These are phyloP conservation scores for Pogona vitticeps DNA, from an alignment of 2,113 vertebrate genomes.

Conservation along the genomic window DNA sequence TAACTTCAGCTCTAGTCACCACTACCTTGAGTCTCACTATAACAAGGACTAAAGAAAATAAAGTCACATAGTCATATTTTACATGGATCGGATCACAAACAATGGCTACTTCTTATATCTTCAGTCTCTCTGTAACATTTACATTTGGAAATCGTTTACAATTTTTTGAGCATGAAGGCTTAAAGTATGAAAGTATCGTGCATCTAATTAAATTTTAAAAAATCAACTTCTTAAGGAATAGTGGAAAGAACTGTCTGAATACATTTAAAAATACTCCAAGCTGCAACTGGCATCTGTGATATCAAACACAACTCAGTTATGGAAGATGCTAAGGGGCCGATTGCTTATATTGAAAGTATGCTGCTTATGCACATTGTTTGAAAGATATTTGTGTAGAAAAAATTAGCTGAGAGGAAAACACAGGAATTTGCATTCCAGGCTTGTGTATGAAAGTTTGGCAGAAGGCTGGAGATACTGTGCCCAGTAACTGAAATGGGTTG, in stretches of 20 bases:
- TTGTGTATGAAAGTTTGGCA: background rate
- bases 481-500: background rate
- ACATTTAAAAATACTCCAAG: background rate
- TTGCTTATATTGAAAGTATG: background rate
- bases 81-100: conserved; percentile 42
- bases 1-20: conserved; percentile 37
- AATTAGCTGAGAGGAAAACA: background rate
- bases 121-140: too few species aligned
- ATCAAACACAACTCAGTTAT: background rate
- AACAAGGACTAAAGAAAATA: conserved; percentile 60
- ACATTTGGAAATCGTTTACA: conserved; percentile 7
- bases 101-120: conserved; percentile 7
- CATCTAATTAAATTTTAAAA: conserved; percentile 32
- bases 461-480: background rate
- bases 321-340: background rate
- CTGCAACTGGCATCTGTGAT: background rate
- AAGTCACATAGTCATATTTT: conserved; percentile 49
- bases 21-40: conserved; percentile 52
- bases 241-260: background rate
- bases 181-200: conserved; percentile 11
- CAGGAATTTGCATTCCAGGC: background rate
- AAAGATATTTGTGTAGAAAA: background rate
- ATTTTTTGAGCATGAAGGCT: conserved; percentile 21
- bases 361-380: background rate
- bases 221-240: background rate